phyloP scores from a whole-genome alignment of 2,888 invertebrate genomes.

The Acanthosepion esculentum region DNA sequence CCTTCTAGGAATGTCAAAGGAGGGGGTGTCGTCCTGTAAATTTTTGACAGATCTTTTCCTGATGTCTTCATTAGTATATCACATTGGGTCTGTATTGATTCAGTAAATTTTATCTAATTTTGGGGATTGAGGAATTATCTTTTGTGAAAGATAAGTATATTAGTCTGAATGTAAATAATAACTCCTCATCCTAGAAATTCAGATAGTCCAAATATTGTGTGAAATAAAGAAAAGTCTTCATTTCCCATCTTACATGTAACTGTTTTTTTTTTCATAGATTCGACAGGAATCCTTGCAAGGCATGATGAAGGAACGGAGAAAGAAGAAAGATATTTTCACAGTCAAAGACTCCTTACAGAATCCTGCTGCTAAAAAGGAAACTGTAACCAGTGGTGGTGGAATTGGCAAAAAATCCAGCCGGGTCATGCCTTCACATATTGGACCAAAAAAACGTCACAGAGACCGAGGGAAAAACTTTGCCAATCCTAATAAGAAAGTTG shows the following conservation, averaged over 20 bases:
- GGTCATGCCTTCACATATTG: conserved; percentile 40
- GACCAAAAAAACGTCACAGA: conserved; percentile 46
- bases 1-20: too few species aligned
- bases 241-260: background rate
- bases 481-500: background rate
- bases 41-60: too few species aligned
- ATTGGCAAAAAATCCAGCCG: background rate
- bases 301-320: background rate
- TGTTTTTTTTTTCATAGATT: background rate
- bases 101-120: too few species aligned
- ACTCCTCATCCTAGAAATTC: too few species aligned
- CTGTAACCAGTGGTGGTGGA: background rate
- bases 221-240: background rate
- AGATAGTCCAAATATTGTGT: too few species aligned
- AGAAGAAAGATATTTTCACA: conserved; percentile 40
- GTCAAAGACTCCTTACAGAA: background rate
- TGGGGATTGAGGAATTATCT: too few species aligned
- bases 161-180: too few species aligned
- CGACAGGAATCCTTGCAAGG: background rate
- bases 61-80: too few species aligned
- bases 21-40: too few species aligned
- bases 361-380: background rate
- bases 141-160: too few species aligned
- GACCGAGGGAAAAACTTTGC: background rate
- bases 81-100: too few species aligned